phyloP scores from a whole-genome alignment of 2,113 vertebrate species.

The Puntigrus tetrazona region DNA sequence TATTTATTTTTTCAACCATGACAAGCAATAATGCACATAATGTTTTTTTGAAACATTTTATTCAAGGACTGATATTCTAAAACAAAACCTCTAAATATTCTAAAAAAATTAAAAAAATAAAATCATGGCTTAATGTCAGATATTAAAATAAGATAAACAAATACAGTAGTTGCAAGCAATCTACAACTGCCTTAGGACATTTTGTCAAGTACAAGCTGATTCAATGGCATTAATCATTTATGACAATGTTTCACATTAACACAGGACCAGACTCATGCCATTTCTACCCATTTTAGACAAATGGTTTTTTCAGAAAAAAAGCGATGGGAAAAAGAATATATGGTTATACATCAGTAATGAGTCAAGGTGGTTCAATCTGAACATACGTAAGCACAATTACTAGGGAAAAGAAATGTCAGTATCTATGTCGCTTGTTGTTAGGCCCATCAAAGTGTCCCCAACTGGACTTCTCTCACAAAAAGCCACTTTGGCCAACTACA shows the following conservation, averaged over 20 bases:
- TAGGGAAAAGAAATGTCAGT: slow-evolving; percentile 70
- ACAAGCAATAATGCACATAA: background rate
- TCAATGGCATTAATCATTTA: background rate
- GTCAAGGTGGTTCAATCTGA: slow-evolving; percentile 55
- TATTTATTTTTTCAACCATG: no score
- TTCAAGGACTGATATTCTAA: slow-evolving; percentile 12
- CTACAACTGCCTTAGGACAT: background rate
- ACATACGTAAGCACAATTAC: slow-evolving; percentile 1
- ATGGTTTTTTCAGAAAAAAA: background rate
- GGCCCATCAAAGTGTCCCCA: slow-evolving; percentile 90
- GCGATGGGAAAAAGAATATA: background rate
- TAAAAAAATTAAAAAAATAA: no score
- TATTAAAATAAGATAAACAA: background rate
- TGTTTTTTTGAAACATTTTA: background rate
- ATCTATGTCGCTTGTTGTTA: slow-evolving; percentile 95
- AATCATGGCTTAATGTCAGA: background rate
- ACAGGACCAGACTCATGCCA: background rate
- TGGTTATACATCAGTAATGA: slow-evolving; percentile 8
- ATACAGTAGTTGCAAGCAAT: background rate
- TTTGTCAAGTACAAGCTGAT: background rate
- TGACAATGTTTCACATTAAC: slow-evolving; percentile 12
- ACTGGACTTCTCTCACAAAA: slow-evolving; percentile 87
- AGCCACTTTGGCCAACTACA: slow-evolving; percentile 83
- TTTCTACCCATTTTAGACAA: slow-evolving; percentile 10
- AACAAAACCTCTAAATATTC: background rate